Base-by-base conservation (phyloP, 2,888 invertebrate genomes). In the Nemurella pictetii region DNA sequence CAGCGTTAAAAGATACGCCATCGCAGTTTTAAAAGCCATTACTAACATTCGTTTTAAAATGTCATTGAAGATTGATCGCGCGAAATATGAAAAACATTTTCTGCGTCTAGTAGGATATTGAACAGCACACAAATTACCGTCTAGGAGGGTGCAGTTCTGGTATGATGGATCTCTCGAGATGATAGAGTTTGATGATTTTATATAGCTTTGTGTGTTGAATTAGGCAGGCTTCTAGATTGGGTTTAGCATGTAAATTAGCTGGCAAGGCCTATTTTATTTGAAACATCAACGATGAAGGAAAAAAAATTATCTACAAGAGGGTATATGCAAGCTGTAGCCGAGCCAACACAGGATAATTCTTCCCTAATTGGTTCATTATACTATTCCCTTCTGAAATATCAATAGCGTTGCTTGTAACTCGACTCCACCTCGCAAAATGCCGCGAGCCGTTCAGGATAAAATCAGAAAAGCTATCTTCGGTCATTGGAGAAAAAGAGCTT, bases 351-450 rank as follows among this genome's bases (percentile, higher is more conserved):
- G 80, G 30, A 80, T 80, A 80, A 80, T 80, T 80, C 80, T 32
- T 75, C 80, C 30, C 80, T 81, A 81, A 81, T 81, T 81, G 81
- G 55, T 36, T 81, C 81, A 81, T 81, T 81, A 81, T 81, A 35
- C 55, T 55, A 15, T 81, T 81, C 36, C 81, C 55, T 55, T n/a
- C 25, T 15, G 81, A 35, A 26, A 81, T 35, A 35, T 55, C 55
- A 81, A 35, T 81, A 81, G 55, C 55, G 55, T 12, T 3, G 15
- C 55, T 55, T 55, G 55, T 55, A 55, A 55, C 55, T 55, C 55
- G 1, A 55, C 55, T 55, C 55, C 55, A 26, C 15, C 27, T 26
- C 26, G 29, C 25, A 7, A 12, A n/a, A 2, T 15, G 75, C 75
- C 27, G 4, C 75, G 27, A 75, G 29, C 75, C 1, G 5, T 55